Conservation (phyloP, 30 jellyfish, hydroid and myxozoan genomes). For the Nemopilema nomurai region DNA sequence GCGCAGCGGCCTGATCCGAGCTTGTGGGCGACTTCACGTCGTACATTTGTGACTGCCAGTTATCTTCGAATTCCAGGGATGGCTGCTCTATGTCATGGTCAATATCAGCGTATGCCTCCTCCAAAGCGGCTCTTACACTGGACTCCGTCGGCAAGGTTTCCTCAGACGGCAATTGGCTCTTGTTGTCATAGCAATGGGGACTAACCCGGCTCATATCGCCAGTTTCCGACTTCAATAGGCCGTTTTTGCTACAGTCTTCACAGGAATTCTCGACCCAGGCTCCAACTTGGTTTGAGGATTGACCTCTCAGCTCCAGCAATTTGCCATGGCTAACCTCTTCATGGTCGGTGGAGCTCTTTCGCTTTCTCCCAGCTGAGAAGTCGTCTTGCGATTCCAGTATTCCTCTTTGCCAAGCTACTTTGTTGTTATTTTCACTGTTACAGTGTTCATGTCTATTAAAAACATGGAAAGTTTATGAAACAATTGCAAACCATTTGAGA, state of each 20-base stretch:
- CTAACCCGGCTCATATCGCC: not conserved
- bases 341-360: not conserved
- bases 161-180: not conserved
- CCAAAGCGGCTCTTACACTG: not conserved
- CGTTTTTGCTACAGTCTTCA: not conserved
- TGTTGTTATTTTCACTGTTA: not conserved
- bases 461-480: not conserved
- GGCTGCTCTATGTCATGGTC: slow-evolving; percentile 56
- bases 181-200: not conserved
- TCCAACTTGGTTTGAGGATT: not conserved
- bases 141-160: not conserved
- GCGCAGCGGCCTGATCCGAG: not conserved
- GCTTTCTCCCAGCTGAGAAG: not conserved
- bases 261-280: not conserved
- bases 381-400: not conserved
- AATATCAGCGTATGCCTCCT: slow-evolving; percentile 13
- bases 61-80: slow-evolving; percentile 51
- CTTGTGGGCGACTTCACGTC: slow-evolving; percentile 33
- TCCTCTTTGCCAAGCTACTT: not conserved
- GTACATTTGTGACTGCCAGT: slow-evolving; percentile 58
- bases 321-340: not conserved
- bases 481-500: not conserved
- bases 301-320: not conserved
- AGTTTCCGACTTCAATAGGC: not conserved
- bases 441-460: not conserved